Evolutionary conservation across 2,797 vertebrate species (phyloP).

Genomic region (Aotus griseimembra): DNA sequence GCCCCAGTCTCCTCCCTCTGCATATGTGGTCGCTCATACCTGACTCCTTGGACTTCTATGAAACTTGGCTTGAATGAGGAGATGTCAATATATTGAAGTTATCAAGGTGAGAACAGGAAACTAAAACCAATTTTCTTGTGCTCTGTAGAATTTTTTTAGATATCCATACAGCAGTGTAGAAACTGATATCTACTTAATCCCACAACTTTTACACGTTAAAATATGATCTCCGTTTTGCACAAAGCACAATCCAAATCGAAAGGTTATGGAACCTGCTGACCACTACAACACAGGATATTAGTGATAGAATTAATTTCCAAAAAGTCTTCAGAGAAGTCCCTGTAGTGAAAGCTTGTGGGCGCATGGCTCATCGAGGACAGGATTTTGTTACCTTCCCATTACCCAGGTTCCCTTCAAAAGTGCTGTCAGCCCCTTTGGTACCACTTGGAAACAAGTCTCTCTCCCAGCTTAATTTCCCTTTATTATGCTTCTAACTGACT

Average conservation of each 20-base stretch:
- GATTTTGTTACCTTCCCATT: slow-evolving; percentile 52
- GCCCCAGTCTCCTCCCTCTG: neutral
- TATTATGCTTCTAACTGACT: slow-evolving; percentile 51
- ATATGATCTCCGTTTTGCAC: neutral
- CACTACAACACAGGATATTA: neutral
- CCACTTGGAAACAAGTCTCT: slow-evolving; percentile 44
- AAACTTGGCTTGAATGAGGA: neutral
- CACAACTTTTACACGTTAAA: neutral
- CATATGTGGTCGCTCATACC: neutral
- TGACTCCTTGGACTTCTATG: neutral
- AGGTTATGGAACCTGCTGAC: slow-evolving; percentile 1
- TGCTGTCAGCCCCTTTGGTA: slow-evolving; percentile 40
- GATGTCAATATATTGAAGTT: neutral
- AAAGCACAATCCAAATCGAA: slow-evolving; percentile 26
- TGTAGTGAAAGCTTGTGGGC: neutral
- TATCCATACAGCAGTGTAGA: neutral
- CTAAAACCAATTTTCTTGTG: neutral
- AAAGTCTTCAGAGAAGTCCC: slow-evolving; percentile 30
- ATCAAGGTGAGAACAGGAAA: slow-evolving; percentile 54
- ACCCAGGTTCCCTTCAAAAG: slow-evolving; percentile 32
- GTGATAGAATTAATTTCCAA: slow-evolving; percentile 21
- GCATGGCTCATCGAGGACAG: neutral
- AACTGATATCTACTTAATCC: slow-evolving; percentile 1
- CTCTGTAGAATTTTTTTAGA: neutral
- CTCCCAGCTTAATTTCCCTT: slow-evolving; percentile 49